phyloP scores from a whole-genome alignment of 2,113 vertebrate species.

The Chelonoidis abingdonii region DNA sequence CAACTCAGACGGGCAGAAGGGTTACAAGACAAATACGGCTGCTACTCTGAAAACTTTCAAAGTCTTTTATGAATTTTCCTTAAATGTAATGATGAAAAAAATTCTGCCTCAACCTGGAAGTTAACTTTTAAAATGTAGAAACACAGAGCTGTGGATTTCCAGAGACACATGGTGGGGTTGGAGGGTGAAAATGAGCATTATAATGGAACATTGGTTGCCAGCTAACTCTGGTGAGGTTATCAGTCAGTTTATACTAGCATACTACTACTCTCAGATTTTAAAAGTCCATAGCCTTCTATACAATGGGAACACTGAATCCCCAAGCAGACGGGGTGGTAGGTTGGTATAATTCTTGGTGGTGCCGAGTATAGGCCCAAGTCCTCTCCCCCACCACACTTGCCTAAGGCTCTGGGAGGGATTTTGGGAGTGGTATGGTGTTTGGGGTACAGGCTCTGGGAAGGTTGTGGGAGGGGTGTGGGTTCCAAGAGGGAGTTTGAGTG shows the following conservation, averaged over 20 bases:
- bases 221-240: neutral
- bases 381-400: too few relatives aligned
- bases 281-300: rapidly evolving
- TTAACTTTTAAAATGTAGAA: neutral
- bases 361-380: too few relatives aligned
- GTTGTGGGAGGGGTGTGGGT: too few relatives aligned
- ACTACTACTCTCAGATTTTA: rapidly evolving
- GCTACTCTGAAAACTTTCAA: neutral
- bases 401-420: too few relatives aligned
- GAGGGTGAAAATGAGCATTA: neutral
- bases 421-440: too few relatives aligned
- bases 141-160: neutral
- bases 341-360: too few relatives aligned
- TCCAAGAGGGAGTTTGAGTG: too few relatives aligned
- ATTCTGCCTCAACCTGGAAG: neutral
- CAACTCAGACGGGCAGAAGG: too few relatives aligned
- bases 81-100: neutral
- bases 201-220: neutral
- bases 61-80: neutral
- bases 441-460: too few relatives aligned
- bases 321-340: neutral
- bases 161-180: neutral
- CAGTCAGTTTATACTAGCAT: rapidly evolving
- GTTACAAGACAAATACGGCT: too few relatives aligned
- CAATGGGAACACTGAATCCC: neutral